Percentiles rank a stretch among this genome's conserved stretches.
These are phyloP conservation scores for Mimachlamys varia DNA, from an alignment of 2,888 invertebrate genomes.

Conservation along the genomic window DNA sequence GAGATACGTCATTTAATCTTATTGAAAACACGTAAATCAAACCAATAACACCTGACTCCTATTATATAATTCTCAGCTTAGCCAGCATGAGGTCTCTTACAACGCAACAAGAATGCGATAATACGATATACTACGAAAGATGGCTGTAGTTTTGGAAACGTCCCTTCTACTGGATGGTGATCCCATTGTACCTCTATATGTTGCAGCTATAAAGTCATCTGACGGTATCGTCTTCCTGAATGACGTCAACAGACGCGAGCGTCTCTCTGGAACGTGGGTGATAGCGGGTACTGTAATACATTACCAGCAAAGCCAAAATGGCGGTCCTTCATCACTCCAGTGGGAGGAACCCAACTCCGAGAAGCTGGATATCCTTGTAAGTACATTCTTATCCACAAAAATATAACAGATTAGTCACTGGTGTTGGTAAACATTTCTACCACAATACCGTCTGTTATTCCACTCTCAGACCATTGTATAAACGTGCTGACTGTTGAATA, in stretches of 20 bases:
- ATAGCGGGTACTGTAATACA: neutral
- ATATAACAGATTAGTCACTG: neutral
- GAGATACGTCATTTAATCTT: too few relatives aligned
- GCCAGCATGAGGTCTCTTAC: too few relatives aligned
- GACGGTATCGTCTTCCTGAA: neutral
- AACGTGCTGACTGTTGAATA: too few relatives aligned
- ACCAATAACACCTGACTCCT: too few relatives aligned
- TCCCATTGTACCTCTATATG: neutral
- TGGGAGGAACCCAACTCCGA: neutral
- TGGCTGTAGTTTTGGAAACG: too few relatives aligned
- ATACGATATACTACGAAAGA: too few relatives aligned
- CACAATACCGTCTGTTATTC: too few relatives aligned
- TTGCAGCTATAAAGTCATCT: neutral
- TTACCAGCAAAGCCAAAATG: constrained; percentile 10
- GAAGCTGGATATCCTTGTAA: neutral
- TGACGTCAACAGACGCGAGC: constrained; percentile 14
- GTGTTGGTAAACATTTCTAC: neutral
- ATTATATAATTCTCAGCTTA: too few relatives aligned
- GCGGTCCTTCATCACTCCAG: neutral
- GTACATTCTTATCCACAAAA: neutral
- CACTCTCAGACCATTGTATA: too few relatives aligned
- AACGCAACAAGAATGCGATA: too few relatives aligned
- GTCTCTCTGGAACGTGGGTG: neutral
- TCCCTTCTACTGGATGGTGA: too few relatives aligned
- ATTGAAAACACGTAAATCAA: too few relatives aligned